Evolutionary conservation across 2,888 invertebrate genomes (phyloP).

Genomic region (Dynastes tityus): DNA sequence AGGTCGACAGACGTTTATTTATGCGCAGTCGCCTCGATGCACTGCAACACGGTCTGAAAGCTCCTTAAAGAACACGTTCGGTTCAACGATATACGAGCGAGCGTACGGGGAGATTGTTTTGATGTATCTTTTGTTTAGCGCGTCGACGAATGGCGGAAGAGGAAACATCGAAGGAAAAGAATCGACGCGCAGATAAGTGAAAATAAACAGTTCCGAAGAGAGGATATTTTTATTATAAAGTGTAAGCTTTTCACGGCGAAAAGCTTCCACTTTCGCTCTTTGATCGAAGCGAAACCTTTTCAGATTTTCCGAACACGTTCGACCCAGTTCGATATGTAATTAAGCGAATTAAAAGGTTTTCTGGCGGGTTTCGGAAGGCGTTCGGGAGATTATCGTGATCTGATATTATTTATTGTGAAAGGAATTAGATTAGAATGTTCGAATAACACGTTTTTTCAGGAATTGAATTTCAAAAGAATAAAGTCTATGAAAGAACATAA

Average conservation of each 20-base stretch:
- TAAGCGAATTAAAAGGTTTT: conserved; percentile 27
- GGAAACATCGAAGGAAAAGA: conserved; percentile 11
- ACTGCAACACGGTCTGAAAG: conserved; percentile 10
- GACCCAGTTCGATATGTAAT: conserved; percentile 14
- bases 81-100: conserved; percentile 4
- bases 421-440: too few species aligned
- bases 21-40: background rate
- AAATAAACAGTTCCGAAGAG: conserved; percentile 27
- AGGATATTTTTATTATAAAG: conserved; percentile 44
- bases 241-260: conserved; percentile 11
- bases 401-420: conserved; percentile 14
- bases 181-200: conserved; percentile 32
- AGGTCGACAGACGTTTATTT: conserved; percentile 8
- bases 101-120: conserved; percentile 30
- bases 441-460: too few species aligned
- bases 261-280: conserved; percentile 9
- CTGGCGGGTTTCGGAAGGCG: background rate
- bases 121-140: conserved; percentile 40
- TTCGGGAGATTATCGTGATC: background rate
- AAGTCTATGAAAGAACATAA: too few species aligned
- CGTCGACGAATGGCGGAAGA: conserved; percentile 10
- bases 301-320: conserved; percentile 16
- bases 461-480: too few species aligned
- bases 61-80: conserved; percentile 35
- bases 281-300: conserved; percentile 33